Evolutionary conservation across 1,140 invertebrate genomes (phyloP).

Genomic region (Bombus difficillimus): DNA sequence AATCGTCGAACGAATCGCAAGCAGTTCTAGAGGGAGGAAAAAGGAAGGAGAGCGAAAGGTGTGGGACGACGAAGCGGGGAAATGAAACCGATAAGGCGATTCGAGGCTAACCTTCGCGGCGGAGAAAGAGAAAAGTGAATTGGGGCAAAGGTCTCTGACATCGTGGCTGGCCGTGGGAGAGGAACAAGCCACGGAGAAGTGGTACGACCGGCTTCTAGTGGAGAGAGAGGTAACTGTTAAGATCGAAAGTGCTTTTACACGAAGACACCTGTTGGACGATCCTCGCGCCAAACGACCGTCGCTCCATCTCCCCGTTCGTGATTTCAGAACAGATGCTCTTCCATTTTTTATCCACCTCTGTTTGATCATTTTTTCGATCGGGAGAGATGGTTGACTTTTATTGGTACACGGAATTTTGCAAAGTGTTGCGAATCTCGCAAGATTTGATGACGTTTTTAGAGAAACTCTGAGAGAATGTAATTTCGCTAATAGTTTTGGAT

Average conservation of each 20-base stretch:
- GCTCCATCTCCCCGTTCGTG: background rate
- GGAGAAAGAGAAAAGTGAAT: conserved; percentile 51
- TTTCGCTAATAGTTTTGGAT: too few relatives aligned
- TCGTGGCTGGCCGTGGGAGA: conserved; percentile 42
- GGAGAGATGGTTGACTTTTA: background rate
- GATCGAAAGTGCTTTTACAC: conserved; percentile 49
- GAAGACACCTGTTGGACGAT: conserved; percentile 46
- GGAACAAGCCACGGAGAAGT: conserved; percentile 18
- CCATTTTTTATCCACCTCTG: background rate
- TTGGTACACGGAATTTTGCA: background rate
- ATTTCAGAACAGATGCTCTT: background rate
- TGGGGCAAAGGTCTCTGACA: conserved; percentile 55
- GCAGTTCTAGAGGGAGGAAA: background rate
- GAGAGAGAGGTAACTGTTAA: conserved; percentile 37
- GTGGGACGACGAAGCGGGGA: conserved; percentile 15
- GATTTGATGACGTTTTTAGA: too few relatives aligned
- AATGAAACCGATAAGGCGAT: conserved; percentile 38
- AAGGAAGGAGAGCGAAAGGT: conserved; percentile 10
- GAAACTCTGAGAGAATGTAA: too few relatives aligned
- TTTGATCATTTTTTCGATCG: background rate
- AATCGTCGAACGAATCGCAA: background rate
- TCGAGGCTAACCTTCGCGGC: conserved; percentile 30
- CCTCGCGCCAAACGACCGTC: background rate
- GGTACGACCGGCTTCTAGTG: conserved; percentile 1
- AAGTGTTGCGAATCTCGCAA: background rate